Conservation (phyloP, 2,797 vertebrate genomes). For the Acanthurus lineatus region DNA sequence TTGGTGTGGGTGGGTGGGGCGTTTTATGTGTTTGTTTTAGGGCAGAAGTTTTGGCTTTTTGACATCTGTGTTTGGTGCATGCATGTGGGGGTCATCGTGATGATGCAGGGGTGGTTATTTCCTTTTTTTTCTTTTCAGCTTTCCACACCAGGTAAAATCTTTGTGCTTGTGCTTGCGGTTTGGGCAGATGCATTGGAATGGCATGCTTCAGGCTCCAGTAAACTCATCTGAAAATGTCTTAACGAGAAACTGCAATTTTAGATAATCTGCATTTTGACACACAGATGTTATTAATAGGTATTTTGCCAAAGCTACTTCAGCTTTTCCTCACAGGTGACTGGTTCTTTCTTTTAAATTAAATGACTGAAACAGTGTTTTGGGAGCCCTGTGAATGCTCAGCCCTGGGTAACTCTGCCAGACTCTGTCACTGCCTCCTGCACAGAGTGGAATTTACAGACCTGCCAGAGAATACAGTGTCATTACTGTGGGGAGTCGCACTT, state of each 20-base stretch:
- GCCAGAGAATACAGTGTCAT: conserved; percentile 59
- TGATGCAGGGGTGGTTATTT: conserved; percentile 48
- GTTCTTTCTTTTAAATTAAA: conserved; percentile 40
- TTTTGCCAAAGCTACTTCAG: conserved; percentile 50
- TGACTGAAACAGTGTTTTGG: conserved; percentile 53
- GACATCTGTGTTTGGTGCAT: conserved; percentile 66
- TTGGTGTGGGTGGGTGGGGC: conserved; percentile 47
- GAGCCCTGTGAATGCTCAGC: conserved; percentile 72
- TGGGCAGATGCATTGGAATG: conserved; percentile 44
- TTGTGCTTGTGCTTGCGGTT: conserved; percentile 62
- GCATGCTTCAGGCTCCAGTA: conserved; percentile 50
- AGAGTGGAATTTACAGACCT: conserved; percentile 75
- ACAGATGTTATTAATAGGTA: conserved; percentile 31
- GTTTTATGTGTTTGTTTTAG: conserved; percentile 26
- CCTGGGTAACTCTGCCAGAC: conserved; percentile 55
- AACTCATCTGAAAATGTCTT: conserved; percentile 45
- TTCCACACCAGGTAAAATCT: conserved; percentile 85
- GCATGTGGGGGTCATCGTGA: conserved; percentile 43
- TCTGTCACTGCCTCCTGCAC: conserved; percentile 54
- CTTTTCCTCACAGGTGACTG: conserved; percentile 41
- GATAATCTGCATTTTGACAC: conserved; percentile 49
- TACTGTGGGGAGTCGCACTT: conserved; percentile 64
- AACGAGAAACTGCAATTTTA: conserved; percentile 11
- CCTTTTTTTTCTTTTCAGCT: conserved; percentile 81
- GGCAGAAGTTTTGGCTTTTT: conserved; percentile 47